Evolutionary conservation across 2,113 vertebrate genomes (phyloP).

Genomic region (Myocastor coypus): DNA sequence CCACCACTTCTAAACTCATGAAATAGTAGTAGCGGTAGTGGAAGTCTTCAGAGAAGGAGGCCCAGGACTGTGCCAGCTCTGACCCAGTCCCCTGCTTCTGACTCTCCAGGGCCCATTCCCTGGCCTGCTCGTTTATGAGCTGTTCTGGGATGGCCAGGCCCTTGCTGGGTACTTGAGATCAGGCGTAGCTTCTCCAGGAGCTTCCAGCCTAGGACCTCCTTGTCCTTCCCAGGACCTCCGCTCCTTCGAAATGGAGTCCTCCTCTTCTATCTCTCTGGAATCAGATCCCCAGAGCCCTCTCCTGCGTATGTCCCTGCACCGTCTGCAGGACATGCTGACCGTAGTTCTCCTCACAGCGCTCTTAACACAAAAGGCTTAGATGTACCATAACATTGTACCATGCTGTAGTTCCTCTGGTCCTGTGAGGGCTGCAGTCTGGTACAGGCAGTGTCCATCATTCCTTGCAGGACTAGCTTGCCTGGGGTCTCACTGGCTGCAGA

Average conservation of each 20-base stretch:
- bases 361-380: background rate
- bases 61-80: background rate
- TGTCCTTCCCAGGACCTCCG: background rate
- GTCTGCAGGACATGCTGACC: background rate
- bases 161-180: background rate
- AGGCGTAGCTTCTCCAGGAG: background rate
- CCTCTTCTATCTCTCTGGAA: background rate
- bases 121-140: constrained; percentile 1
- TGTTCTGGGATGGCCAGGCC: background rate
- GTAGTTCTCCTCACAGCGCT: background rate
- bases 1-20: background rate
- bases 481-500: background rate
- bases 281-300: background rate
- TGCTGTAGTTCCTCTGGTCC: background rate
- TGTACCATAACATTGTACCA: too few relatives aligned
- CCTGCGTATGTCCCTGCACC: background rate
- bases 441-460: background rate
- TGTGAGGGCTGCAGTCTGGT: background rate
- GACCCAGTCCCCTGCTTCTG: background rate
- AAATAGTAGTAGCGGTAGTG: background rate
- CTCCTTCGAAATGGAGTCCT: background rate
- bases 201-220: background rate
- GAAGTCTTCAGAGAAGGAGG: constrained; percentile 28
- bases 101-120: background rate
- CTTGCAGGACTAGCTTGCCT: background rate